Evolutionary conservation across 2,113 vertebrate species (phyloP).

Genomic region (Sylvilagus bachmani): DNA sequence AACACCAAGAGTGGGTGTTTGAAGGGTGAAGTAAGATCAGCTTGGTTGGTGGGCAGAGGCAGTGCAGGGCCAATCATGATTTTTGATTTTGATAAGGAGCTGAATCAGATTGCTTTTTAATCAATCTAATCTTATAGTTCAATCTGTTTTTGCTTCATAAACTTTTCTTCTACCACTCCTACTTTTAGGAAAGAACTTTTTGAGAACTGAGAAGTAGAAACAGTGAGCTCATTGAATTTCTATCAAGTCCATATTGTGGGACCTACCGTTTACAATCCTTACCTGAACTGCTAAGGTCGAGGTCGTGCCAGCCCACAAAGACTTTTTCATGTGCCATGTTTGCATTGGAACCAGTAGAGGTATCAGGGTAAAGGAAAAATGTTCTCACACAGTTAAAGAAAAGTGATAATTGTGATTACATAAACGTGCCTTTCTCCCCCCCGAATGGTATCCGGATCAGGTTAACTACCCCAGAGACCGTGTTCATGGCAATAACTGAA

Average conservation of each 20-base stretch:
- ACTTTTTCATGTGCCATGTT: slow-evolving; percentile 61
- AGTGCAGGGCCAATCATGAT: neutral
- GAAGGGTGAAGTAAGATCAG: slow-evolving; percentile 12
- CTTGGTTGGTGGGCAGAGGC: neutral
- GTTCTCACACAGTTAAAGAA: neutral
- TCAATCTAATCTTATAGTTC: neutral
- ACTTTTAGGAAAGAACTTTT: neutral
- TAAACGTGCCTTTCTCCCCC: neutral
- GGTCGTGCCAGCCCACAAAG: slow-evolving; percentile 59
- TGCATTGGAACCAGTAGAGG: slow-evolving; percentile 63
- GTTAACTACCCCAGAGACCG: slow-evolving; percentile 19
- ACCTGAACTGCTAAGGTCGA: neutral
- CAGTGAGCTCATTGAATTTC: slow-evolving; percentile 29
- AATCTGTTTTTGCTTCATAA: neutral
- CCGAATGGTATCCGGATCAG: slow-evolving; percentile 13
- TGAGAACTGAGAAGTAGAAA: slow-evolving; percentile 35
- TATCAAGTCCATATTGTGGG: neutral
- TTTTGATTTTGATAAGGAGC: neutral
- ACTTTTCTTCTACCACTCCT: neutral
- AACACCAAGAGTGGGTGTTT: neutral
- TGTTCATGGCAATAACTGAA: slow-evolving; percentile 49
- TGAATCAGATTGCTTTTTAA: neutral
- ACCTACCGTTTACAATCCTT: neutral
- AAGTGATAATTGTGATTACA: slow-evolving; percentile 71
- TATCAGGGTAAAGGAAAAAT: slow-evolving; percentile 46